Base-by-base conservation (phyloP, 1,140 invertebrate genomes). In the Meteorus sp. region DNA sequence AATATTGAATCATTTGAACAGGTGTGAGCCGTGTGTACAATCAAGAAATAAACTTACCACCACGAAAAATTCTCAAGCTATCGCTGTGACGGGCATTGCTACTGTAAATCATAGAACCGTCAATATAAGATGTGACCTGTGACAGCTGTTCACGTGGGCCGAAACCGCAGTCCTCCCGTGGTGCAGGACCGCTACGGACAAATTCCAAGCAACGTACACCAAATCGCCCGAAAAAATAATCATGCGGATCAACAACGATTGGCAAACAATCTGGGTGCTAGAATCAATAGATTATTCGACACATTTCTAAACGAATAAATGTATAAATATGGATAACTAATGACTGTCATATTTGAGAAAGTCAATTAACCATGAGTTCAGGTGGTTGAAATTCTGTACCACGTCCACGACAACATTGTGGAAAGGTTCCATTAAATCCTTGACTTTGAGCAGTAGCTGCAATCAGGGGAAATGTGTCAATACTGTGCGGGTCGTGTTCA, bases 91-190 rank as follows among this genome's bases (percentile, higher is more conserved):
- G 84, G 11, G 88, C 85, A 39, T 87, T 90, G 72, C 90, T 96
- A 39, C 93, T 94, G 73, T 98, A 98, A 6, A 98, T 85, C 22
- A 89, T 90, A 0, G 95, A 98, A 1, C 85, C 95, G 71, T 98
- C 96, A 13, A 98, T 84, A 69, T 85, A 98, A 2, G 93, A 88
- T 0, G 95, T 97, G 9, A 94, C 82, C 73, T 92, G 89, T 63
- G 89, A 87, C 31, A 90, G 84, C 74, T 91, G 89, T 62, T 91
- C 89, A 2, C 89, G 75, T 74, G 86, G 86, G 1, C 89, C 89
- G 3, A 90, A 79, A 11, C 85, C 82, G 62, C 89, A 91, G 65
- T 88, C 84, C 19, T 88, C 84, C 3, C 85, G 80, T 15, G 89
- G 87, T 0, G 88, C 87, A 1, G 89, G 84, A 3, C 87, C 85